phyloP scores from a whole-genome alignment of 1,140 invertebrate species.

The Reticulitermes speratus region DNA sequence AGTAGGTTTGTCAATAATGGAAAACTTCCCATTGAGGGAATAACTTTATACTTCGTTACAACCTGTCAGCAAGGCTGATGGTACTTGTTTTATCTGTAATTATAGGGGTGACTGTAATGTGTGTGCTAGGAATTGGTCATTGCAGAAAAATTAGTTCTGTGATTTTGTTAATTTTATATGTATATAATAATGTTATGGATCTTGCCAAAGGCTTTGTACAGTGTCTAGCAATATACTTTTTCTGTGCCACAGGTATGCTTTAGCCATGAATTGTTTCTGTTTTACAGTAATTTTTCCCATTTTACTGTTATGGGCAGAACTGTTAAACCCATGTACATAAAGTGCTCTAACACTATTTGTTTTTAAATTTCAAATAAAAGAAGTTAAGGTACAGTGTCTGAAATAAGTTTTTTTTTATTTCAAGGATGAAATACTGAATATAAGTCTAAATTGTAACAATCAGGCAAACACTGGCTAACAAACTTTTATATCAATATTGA shows the following conservation, averaged over 20 bases:
- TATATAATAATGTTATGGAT: background rate
- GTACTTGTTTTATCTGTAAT: background rate
- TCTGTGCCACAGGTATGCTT: background rate
- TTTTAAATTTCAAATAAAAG: background rate
- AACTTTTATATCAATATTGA: no score
- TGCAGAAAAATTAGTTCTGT: background rate
- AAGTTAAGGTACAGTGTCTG: background rate
- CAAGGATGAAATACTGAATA: no score
- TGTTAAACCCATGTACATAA: background rate
- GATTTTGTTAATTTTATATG: background rate
- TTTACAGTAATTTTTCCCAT: background rate
- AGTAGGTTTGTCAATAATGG: background rate
- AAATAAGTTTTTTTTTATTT: background rate
- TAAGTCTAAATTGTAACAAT: no score
- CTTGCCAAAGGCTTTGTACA: slow-evolving; percentile 4
- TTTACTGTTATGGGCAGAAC: background rate
- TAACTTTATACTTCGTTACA: background rate
- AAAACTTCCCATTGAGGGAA: background rate
- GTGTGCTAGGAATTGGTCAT: background rate
- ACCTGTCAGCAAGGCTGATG: background rate
- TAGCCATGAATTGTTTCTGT: background rate
- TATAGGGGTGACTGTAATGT: background rate
- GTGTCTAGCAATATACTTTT: background rate
- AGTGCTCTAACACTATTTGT: background rate
- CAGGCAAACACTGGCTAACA: no score